Evolutionary conservation across 2,797 vertebrate species (phyloP).

Genomic region (Buphagus erythrorhynchus): DNA sequence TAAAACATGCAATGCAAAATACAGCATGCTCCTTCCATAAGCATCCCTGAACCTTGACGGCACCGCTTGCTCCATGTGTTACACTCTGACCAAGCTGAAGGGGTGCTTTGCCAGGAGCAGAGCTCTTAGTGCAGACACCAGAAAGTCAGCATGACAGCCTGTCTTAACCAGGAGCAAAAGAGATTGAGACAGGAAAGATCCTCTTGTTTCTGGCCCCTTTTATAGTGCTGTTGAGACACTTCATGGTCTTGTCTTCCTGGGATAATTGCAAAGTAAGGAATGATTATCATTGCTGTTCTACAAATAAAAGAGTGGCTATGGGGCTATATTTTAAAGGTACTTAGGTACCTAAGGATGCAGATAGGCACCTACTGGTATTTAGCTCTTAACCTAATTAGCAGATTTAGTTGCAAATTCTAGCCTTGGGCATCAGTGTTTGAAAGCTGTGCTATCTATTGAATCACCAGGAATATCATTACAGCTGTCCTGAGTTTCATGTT

Average conservation of each 20-base stretch:
- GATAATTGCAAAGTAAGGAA: not conserved
- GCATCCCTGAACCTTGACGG: not conserved
- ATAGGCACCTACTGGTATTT: constrained; percentile 8
- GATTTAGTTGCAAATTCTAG: constrained; percentile 41
- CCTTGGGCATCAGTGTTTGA: constrained; percentile 22
- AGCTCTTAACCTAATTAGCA: constrained; percentile 29
- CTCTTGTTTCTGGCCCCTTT: not conserved
- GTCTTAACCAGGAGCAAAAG: not conserved
- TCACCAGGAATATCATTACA: not conserved
- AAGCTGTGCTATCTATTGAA: not conserved
- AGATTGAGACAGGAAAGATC: not conserved
- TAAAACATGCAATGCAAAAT: not conserved
- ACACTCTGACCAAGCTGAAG: not conserved
- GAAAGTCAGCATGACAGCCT: not conserved
- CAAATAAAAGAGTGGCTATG: not conserved
- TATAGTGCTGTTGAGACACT: not conserved
- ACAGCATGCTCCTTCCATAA: not conserved
- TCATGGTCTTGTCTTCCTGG: not conserved
- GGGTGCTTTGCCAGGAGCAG: not conserved
- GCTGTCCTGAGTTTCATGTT: not conserved
- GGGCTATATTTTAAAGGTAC: not conserved
- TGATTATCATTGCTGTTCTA: not conserved
- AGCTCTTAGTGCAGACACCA: not conserved
- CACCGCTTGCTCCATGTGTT: not conserved
- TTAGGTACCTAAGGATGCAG: not conserved